These are phyloP conservation scores for Cotesia glomerata DNA, from an alignment of 1,140 invertebrate species.

Conservation along the genomic window DNA sequence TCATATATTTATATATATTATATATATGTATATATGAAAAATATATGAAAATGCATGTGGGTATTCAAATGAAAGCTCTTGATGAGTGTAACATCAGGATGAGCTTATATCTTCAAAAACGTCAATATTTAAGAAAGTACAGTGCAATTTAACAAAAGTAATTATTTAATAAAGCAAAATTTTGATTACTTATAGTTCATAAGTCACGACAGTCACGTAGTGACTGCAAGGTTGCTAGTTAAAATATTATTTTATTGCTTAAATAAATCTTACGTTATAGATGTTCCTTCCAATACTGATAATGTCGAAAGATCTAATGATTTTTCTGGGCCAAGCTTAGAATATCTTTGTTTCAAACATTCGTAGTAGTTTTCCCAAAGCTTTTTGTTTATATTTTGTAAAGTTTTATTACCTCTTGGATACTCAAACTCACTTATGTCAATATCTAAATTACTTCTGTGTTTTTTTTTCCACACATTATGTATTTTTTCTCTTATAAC, in stretches of 20 bases:
- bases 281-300: conserved; percentile 55
- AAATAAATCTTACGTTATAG: conserved; percentile 48
- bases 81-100: too few relatives aligned
- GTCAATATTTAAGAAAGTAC: too few relatives aligned
- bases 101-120: too few relatives aligned
- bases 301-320: conserved; percentile 54
- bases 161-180: too few relatives aligned
- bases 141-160: too few relatives aligned
- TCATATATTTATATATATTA: too few relatives aligned
- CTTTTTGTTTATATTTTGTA: conserved; percentile 49
- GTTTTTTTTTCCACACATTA: conserved; percentile 30
- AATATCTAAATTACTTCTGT: conserved; percentile 47
- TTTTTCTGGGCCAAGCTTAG: conserved; percentile 42
- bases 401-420: conserved; percentile 54
- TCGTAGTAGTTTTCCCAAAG: conserved; percentile 64
- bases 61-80: too few relatives aligned
- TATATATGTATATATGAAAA: too few relatives aligned
- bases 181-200: too few relatives aligned
- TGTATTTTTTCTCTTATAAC: conserved; percentile 46
- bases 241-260: not conserved
- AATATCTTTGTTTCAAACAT: conserved; percentile 55
- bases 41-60: too few relatives aligned
- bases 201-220: too few relatives aligned
- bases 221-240: too few relatives aligned
- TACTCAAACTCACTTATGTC: conserved; percentile 58